Base-by-base conservation (phyloP, 2,113 vertebrate species). In the Spilogale gracilis region DNA sequence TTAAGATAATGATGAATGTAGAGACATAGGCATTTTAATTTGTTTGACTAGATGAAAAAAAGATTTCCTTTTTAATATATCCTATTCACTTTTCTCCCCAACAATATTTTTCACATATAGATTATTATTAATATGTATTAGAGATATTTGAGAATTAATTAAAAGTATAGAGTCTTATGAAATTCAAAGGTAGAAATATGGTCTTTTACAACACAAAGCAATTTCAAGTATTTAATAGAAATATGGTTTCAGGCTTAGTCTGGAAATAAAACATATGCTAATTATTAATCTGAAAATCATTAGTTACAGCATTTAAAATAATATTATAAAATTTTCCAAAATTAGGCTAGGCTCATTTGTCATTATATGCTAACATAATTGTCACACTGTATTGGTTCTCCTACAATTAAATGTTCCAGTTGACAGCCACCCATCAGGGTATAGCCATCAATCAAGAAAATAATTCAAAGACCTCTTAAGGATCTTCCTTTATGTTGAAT, bases 281-380 rank as follows among this genome's bases (percentile, higher is more conserved):
- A 65, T 86, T 91, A 96, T 79, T 80, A 58, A 71, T 69, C 69
- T 89, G 43, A 14, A 86, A 96, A 80, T 61, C 63, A 56, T 90
- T 73, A 83, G 25, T 93, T 23, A 61, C n/a, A 50, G 73, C 79
- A 56, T 73, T 86, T 96, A 94, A 94, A 93, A 71, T 88, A 78
- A 93, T 45, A 85, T 38, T 85, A 16, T 30, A 71, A 96, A 85
- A 54, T 38, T 85, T 83, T 90, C 30, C 63, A 80, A 85, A 93
- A 85, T 93, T 93, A 93, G 14, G 58, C 43, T 27, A 61, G 54
- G 7, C 6, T 97, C 43, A 82, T 79, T 73, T 95, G 48, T 86
- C 30, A 65, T 91, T 67, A 83, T 71, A 61, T 45, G 45, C 73
- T 94, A 91, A 78, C 61, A 69, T 52, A 71, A 38, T 56, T 38